Base-by-base conservation (phyloP, 2,797 vertebrate genomes). In the Notolabrus celidotus region DNA sequence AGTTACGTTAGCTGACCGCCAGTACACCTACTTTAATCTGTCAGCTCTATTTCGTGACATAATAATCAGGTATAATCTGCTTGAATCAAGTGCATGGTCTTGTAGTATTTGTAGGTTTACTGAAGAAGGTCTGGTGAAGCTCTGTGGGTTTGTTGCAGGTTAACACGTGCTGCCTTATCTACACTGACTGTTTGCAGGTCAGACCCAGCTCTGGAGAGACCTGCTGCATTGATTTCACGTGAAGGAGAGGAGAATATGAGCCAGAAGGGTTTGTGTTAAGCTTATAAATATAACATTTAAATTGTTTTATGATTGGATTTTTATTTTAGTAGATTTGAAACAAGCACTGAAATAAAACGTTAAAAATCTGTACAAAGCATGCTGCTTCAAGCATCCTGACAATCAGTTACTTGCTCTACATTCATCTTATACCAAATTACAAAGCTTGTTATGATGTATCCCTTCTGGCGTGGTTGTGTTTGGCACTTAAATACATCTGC, bases 151-250 rank as follows among this genome's bases (percentile, higher is more conserved):
- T 46, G 42, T 0, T 34, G 19, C 55, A 12, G 43, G 17, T 36
- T 11, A 4, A 16, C 69, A 65, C 23, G 10, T 56, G 69, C 20
- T 20, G 42, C 9, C 17, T 80, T 16, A 65, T 57, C 47, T 20
- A 31, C 0, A 7, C 15, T 15, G 42, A 58, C 7, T 31, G 53
- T 63, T 64, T 36, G 4, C 59, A 41, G 74, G 63, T 77, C 62
- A 64, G 49, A 72, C 76, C 58, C 67, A 33, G 49, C 51, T 53
- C 27, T 60, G 31, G 14, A 15, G 0, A 27, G 42, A 49, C 60
- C 59, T 23, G 49, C 59, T 67, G 43, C 23, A 51, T 55, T 11
- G 3, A 59, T 12, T 43, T 12, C 31, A 55, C 3, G 14, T 25
- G 10, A 54, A 29, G 5, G 0, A 50, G 17, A 16, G 16, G 10